A percentile compares a stretch with the other conserved stretches of the same genome.
Evolutionary conservation across 2,797 vertebrate genomes (phyloP).

Genomic region (Phrynocephalus guinanensis): DNA sequence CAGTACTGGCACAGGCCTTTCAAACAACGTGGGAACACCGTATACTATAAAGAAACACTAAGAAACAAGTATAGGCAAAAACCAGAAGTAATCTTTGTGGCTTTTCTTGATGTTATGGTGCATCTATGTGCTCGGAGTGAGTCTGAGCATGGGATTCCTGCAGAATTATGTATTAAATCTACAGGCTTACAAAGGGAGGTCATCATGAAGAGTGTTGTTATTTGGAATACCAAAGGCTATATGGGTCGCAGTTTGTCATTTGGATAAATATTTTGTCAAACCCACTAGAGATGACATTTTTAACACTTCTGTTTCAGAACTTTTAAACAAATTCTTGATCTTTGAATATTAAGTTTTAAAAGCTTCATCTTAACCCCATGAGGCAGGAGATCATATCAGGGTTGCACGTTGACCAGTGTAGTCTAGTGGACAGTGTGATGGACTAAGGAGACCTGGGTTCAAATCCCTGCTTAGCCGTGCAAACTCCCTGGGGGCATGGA

Average conservation of each 20-base stretch:
- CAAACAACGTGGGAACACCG: conserved; percentile 38
- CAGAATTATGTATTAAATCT: conserved; percentile 68
- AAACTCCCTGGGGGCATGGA: no score
- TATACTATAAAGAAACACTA: conserved; percentile 61
- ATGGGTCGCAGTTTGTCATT: conserved; percentile 48
- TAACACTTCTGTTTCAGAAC: conserved; percentile 34
- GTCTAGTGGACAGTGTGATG: no score
- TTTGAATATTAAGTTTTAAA: conserved; percentile 15
- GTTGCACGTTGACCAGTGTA: no score
- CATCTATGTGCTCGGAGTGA: conserved; percentile 59
- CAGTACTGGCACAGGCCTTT: conserved; percentile 32
- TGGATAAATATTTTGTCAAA: conserved; percentile 66
- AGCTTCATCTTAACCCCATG: conserved; percentile 30
- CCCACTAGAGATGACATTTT: conserved; percentile 30
- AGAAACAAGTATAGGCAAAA: conserved; percentile 48
- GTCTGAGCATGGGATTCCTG: conserved; percentile 58
- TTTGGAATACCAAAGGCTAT: conserved; percentile 57
- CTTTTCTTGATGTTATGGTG: conserved; percentile 58
- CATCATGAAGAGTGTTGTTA: conserved; percentile 45
- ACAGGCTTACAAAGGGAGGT: conserved; percentile 61
- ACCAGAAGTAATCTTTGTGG: conserved; percentile 54
- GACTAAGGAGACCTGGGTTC: no score
- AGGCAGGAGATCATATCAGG: background rate
- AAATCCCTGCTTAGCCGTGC: no score
- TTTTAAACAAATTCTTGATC: conserved; percentile 19